Percentiles rank a stretch among this genome's conserved stretches.
These are phyloP conservation scores for Drosophila pandora DNA, from an alignment of 1,140 invertebrate genomes.

Conservation along the genomic window DNA sequence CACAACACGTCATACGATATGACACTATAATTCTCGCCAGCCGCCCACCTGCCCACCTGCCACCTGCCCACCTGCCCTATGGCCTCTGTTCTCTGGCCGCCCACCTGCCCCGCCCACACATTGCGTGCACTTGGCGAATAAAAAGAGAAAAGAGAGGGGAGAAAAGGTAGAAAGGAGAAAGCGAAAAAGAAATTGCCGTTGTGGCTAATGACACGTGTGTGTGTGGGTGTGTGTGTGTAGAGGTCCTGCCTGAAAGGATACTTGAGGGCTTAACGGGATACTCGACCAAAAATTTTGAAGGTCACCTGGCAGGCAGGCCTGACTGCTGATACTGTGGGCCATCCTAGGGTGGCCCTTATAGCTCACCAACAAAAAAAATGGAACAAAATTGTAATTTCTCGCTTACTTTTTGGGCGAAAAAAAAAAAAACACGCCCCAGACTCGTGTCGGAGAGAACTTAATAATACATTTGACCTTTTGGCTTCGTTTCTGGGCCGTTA, in stretches of 20 bases:
- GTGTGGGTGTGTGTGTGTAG: constrained; percentile 14
- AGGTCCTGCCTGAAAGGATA: constrained; percentile 62
- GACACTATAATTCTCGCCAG: constrained; percentile 70
- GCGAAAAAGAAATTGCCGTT: constrained; percentile 23
- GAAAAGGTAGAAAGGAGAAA: neutral
- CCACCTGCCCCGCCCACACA: constrained; percentile 39
- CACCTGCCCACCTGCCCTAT: constrained; percentile 16
- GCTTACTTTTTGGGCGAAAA: constrained; percentile 26
- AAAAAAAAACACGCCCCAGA: constrained; percentile 33
- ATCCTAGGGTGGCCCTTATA: no score
- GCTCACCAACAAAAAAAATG: no score
- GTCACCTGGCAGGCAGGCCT: constrained; percentile 44
- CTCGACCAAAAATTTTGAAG: constrained; percentile 72
- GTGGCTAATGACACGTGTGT: constrained; percentile 69
- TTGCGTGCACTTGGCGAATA: constrained; percentile 78
- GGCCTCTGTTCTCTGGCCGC: neutral
- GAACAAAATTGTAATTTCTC: constrained; percentile 27
- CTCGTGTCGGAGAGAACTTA: constrained; percentile 10
- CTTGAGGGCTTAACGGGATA: constrained; percentile 64
- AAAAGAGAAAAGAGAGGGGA: neutral
- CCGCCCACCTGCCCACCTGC: constrained; percentile 21
- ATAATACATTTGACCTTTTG: constrained; percentile 80
- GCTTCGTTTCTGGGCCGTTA: constrained; percentile 46
- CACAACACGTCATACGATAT: constrained; percentile 53
- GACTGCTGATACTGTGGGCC: no score